Conservation (phyloP, 2,797 vertebrate species). For the Okamejei kenojei region DNA sequence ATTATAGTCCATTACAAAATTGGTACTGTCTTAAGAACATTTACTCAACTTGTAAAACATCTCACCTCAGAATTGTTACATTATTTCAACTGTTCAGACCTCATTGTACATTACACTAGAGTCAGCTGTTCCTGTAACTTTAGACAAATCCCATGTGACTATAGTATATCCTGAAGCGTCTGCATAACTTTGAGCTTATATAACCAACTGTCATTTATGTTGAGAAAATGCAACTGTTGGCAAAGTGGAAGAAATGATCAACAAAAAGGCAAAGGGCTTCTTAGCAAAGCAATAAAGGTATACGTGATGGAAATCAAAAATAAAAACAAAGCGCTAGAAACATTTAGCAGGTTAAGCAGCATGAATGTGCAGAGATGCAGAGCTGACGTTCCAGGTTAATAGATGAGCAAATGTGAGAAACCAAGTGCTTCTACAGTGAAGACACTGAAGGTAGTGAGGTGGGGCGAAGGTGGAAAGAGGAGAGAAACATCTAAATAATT, state of each 20-base stretch:
- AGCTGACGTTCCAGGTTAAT: too few relatives aligned
- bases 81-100: not conserved
- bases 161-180: not conserved
- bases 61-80: not conserved
- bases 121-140: not conserved
- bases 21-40: not conserved
- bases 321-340: too few relatives aligned
- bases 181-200: not conserved
- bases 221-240: not conserved
- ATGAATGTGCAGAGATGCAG: too few relatives aligned
- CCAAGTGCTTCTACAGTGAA: too few relatives aligned
- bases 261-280: not conserved
- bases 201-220: not conserved
- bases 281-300: too few relatives aligned
- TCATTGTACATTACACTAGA: not conserved
- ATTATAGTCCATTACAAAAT: not conserved
- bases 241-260: not conserved
- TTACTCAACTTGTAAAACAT: not conserved
- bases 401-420: too few relatives aligned
- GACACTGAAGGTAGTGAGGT: too few relatives aligned
- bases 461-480: too few relatives aligned
- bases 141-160: not conserved
- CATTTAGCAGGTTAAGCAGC: too few relatives aligned
- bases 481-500: too few relatives aligned
- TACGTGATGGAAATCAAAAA: too few relatives aligned